These are phyloP conservation scores for Zaprionus kolodkinae DNA, from an alignment of 1,140 invertebrate species.

Conservation along the genomic window DNA sequence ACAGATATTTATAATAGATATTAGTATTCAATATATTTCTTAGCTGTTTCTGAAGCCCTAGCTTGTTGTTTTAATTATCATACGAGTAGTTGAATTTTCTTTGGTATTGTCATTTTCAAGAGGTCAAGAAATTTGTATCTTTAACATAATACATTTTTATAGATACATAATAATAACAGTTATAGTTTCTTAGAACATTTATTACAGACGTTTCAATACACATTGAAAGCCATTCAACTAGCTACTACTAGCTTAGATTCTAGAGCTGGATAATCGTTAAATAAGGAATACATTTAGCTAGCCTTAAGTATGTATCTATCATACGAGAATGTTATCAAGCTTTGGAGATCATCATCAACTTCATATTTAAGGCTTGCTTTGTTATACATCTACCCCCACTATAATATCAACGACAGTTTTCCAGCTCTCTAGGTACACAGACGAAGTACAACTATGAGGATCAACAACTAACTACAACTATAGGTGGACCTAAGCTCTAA, in stretches of 20 bases:
- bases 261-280: not conserved
- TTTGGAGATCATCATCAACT: not conserved
- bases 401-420: not conserved
- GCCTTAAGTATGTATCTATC: not conserved
- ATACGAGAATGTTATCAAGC: not conserved
- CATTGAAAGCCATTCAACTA: conserved; percentile 54
- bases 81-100: conserved; percentile 29
- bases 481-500: conserved; percentile 46
- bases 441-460: conserved; percentile 42
- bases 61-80: conserved; percentile 12
- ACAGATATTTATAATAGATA: conserved; percentile 40
- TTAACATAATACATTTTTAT: conserved; percentile 33
- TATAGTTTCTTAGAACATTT: conserved; percentile 35
- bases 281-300: not conserved
- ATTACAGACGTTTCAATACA: conserved; percentile 36
- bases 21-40: conserved; percentile 29
- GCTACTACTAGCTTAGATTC: conserved; percentile 38
- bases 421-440: conserved; percentile 35
- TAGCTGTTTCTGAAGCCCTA: conserved; percentile 41
- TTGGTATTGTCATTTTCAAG: conserved; percentile 75
- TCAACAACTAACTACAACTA: conserved; percentile 64
- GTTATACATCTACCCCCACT: not conserved
- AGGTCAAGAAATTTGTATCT: conserved; percentile 64
- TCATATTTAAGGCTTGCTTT: not conserved
- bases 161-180: not conserved